Evolutionary conservation across 2,113 vertebrate genomes (phyloP).

Genomic region (Todiramphus saurophagus): DNA sequence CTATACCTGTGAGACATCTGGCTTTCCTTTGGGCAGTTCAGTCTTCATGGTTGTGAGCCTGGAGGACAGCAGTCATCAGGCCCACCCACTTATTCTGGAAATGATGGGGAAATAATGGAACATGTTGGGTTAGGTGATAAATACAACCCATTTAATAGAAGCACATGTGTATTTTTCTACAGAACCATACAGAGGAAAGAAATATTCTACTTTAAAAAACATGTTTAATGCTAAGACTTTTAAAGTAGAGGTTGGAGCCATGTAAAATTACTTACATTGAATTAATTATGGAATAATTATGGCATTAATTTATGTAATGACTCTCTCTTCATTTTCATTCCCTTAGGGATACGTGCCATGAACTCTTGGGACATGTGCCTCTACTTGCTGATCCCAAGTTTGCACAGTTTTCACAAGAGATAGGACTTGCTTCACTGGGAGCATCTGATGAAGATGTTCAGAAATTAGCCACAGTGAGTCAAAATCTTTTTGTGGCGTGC

Average conservation of each 20-base stretch:
- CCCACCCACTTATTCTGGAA: not conserved
- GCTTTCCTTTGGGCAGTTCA: not conserved
- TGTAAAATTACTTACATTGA: not conserved
- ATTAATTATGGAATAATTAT: not conserved
- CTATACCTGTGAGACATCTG: not conserved
- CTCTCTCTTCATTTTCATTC: slow-evolving; percentile 20
- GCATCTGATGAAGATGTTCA: slow-evolving; percentile 95
- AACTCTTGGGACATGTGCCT: slow-evolving; percentile 94
- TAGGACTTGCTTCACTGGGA: slow-evolving; percentile 93
- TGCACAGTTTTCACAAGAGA: slow-evolving; percentile 98
- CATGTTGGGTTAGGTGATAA: not conserved
- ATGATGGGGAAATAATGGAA: not conserved
- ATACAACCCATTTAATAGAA: not conserved
- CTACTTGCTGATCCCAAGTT: slow-evolving; percentile 96
- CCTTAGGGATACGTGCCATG: slow-evolving; percentile 93
- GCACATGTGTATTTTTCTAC: not conserved
- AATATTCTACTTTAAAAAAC: not conserved
- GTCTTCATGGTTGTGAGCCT: not conserved
- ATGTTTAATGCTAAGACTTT: not conserved
- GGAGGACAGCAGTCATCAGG: not conserved
- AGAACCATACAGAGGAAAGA: not conserved
- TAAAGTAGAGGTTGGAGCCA: not conserved
- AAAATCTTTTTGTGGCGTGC: slow-evolving; percentile 13
- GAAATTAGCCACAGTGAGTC: slow-evolving; percentile 95
- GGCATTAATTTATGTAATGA: slow-evolving; percentile 1